Evolutionary conservation across 2,113 vertebrate species (phyloP), one percentile per base, ranked within the genome.

Genomic region (Vanacampus margaritifer): DNA sequence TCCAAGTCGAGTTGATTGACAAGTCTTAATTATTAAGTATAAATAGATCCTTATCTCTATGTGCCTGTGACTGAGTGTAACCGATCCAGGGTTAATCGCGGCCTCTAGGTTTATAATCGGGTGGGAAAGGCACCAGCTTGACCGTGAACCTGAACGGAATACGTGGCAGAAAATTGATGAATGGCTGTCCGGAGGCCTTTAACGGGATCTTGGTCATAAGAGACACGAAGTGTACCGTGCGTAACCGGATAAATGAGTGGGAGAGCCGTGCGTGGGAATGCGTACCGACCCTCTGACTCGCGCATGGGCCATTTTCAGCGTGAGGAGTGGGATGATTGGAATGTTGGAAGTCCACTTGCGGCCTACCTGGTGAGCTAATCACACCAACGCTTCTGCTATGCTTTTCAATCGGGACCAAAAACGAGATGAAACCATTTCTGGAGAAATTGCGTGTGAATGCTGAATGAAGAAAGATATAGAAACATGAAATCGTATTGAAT

Each of bases 281-380:
- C 71, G 76, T 71, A 37, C 86, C 87, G 77, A 87, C 87, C 50
- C 82, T 68, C 53, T 80, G 83, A 86, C 79, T 82, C 53, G 61
- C 60, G 76, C 67, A 7, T 41, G 48, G 72, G 71, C 74, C 78
- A 77, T 72, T 79, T 74, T 76, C 68, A 80, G 65, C 76, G 71
- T 26, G 48, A 76, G 64, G 64, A 83, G 81, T 83, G 72, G 81
- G 79, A 76, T 72, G 84, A 80, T 76, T 86, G 58, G 71, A 83
- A 80, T 50, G 74, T 70, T 80, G 72, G 82, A 82, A 79, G 67
- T 72, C 74, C 81, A 86, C 84, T 87, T 79, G 65, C 79, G 74
- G 75, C 74, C 77, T 79, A 81, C 79, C 75, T 80, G 72, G 71
- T 75, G 72, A 76, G 64, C 65, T 80, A 60, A 79, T 80, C 78